Base-by-base conservation (phyloP, 2,113 vertebrate species). In the Taxidea taxus region DNA sequence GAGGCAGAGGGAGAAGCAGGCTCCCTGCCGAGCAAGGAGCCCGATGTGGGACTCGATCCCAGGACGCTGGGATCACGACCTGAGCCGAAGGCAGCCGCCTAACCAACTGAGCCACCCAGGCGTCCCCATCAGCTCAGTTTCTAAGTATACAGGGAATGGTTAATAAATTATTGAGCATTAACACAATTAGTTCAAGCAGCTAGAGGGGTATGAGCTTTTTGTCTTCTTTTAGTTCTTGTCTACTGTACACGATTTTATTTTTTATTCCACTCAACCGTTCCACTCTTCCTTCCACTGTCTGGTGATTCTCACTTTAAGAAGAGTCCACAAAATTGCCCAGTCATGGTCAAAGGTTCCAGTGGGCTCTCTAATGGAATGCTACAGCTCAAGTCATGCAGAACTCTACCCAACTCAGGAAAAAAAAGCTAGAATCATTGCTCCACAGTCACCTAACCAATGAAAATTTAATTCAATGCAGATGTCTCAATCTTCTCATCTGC, bases 151-250 rank as follows among this genome's bases (percentile, higher is more conserved):
- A 68, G 89, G 56, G 94, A 56, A 82, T 27, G 90, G 75, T 85
- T 91, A 37, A 51, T 87, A 80, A 96, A 96, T 97, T 82, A 94
- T 97, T 98, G 78, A 97, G 66, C 54, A 74, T 78, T 68, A 94
- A 90, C 62, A 88, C 90, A 95, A 88, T 94, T 83, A 96, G 92
- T 96, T 86, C 85, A 92, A 83, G 56, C 80, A 95, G 95, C 54
- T 31, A 10, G 64, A 92, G 70, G 70, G 88, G 39, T 25, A 47
- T 15, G 70, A 49, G 68, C 51, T 51, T 95, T 97, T 15, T 44
- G 14, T 95, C 75, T 92, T 86, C 70, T 80, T 97, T 81, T 51
- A n/a, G 82, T 4, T 49, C 62, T 42, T 49, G 51, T 85, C 81
- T 80, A 7, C 70, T 39, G 20, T 31, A 87, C 3, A 77, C 42